These are phyloP conservation scores for Zophobas morio DNA, from an alignment of 1,140 invertebrate species.

Conservation along the genomic window DNA sequence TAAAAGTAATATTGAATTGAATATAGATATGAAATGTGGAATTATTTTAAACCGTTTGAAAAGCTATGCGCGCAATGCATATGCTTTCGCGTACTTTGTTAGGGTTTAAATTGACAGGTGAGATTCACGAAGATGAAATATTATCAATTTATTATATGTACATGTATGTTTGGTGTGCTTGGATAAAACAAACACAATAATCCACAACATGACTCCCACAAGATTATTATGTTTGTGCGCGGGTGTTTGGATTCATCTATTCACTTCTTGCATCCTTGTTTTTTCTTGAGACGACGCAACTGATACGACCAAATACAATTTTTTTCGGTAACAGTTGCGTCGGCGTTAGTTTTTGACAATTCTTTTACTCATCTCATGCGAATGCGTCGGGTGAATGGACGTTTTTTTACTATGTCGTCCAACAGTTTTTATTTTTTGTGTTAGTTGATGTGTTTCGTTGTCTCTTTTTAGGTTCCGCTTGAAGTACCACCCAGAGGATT, in stretches of 20 bases:
- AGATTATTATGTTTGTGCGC: slow-evolving; percentile 6
- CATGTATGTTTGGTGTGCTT: slow-evolving; percentile 38
- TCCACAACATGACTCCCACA: background rate
- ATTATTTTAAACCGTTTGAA: slow-evolving; percentile 54
- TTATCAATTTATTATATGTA: slow-evolving; percentile 45
- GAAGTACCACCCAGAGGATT: slow-evolving; percentile 99
- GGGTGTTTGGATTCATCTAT: background rate
- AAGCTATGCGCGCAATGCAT: slow-evolving; percentile 67
- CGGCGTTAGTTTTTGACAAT: slow-evolving; percentile 18
- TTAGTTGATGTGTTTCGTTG: slow-evolving; percentile 17
- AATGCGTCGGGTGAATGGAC: slow-evolving; percentile 28
- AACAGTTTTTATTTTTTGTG: slow-evolving; percentile 18
- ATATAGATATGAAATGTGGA: slow-evolving; percentile 53
- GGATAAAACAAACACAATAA: slow-evolving; percentile 17
- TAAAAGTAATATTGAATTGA: slow-evolving; percentile 46
- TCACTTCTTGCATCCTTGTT: slow-evolving; percentile 1
- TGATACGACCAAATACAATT: background rate
- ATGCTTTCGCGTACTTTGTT: slow-evolving; percentile 65
- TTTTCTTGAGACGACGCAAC: background rate
- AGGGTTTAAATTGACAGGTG: slow-evolving; percentile 65
- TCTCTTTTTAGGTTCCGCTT: slow-evolving; percentile 92
- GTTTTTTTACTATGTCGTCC: slow-evolving; percentile 32
- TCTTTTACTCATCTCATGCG: slow-evolving; percentile 12
- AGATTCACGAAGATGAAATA: slow-evolving; percentile 57
- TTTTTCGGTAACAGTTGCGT: slow-evolving; percentile 9